Evolutionary conservation across 2,797 vertebrate species (phyloP).

Genomic region (Phalanger gymnotis): DNA sequence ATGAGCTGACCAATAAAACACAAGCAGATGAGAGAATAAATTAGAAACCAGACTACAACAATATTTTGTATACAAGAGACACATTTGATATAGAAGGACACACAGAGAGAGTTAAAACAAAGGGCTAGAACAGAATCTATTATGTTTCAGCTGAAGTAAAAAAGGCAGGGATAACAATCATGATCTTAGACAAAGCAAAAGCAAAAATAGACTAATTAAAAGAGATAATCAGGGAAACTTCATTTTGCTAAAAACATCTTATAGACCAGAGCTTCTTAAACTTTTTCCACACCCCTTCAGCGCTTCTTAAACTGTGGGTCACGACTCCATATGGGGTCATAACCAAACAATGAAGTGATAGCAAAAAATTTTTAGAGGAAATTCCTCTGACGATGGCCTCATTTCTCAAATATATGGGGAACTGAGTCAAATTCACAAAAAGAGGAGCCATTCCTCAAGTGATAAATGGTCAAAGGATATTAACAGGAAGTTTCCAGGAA

Average conservation of each 20-base stretch:
- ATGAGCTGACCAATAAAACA: too few relatives aligned
- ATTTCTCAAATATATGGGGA: background rate
- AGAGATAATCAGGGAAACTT: background rate
- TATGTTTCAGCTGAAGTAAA: background rate
- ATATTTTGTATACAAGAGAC: too few relatives aligned
- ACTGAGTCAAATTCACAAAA: background rate
- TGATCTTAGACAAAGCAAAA: background rate
- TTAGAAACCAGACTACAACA: too few relatives aligned
- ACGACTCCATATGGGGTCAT: too few relatives aligned
- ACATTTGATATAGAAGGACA: too few relatives aligned
- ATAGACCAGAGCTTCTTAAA: too few relatives aligned
- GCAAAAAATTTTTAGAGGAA: background rate
- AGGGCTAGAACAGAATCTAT: too few relatives aligned
- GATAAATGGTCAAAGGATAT: background rate
- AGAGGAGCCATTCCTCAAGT: background rate
- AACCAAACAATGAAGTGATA: background rate
- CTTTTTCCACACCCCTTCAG: too few relatives aligned
- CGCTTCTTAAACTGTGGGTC: too few relatives aligned
- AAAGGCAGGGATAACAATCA: background rate
- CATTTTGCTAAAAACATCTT: background rate
- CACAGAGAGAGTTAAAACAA: too few relatives aligned
- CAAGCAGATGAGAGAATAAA: too few relatives aligned
- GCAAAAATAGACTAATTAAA: background rate
- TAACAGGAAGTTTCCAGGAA: background rate
- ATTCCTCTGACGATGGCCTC: background rate